phyloP scores from a whole-genome alignment of 2,888 invertebrate genomes.

The Eledone cirrhosa region DNA sequence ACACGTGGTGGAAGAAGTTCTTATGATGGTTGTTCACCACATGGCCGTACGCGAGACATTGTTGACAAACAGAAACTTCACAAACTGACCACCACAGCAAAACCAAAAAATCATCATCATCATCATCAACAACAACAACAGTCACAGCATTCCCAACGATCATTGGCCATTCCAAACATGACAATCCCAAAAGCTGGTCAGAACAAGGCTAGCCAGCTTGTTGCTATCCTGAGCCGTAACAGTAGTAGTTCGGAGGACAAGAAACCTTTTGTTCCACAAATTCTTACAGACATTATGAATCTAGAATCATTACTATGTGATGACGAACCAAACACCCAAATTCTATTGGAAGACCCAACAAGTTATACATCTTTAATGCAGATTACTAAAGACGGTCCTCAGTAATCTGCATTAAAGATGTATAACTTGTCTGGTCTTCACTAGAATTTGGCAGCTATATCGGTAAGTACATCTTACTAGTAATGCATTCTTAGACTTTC shows the following conservation, averaged over 20 bases:
- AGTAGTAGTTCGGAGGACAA: constrained; percentile 31
- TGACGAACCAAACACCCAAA: constrained; percentile 54
- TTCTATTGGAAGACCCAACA: constrained; percentile 46
- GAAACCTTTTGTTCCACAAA: constrained; percentile 48
- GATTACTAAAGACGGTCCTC: constrained; percentile 88
- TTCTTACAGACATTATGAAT: constrained; percentile 62
- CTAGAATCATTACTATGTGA: constrained; percentile 61
- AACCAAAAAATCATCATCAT: background rate
- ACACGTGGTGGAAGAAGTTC: constrained; percentile 95
- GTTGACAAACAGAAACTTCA: constrained; percentile 21
- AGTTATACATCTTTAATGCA: constrained; percentile 60
- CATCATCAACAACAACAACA: background rate
- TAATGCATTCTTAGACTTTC: no score
- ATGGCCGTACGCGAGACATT: constrained; percentile 39
- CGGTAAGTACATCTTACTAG: no score
- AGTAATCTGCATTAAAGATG: constrained; percentile 98
- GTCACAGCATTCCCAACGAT: background rate
- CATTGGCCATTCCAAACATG: constrained; percentile 23
- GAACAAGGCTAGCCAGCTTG: constrained; percentile 44
- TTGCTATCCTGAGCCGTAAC: constrained; percentile 51
- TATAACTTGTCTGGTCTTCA: no score
- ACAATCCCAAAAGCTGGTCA: background rate
- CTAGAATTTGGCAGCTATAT: constrained; percentile 97
- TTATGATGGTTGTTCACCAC: constrained; percentile 70
- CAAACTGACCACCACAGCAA: background rate